Percentiles rank a stretch among this genome's conserved stretches.
Evolutionary conservation across 2,113 vertebrate genomes (phyloP).

Genomic region (Gadus macrocephalus): DNA sequence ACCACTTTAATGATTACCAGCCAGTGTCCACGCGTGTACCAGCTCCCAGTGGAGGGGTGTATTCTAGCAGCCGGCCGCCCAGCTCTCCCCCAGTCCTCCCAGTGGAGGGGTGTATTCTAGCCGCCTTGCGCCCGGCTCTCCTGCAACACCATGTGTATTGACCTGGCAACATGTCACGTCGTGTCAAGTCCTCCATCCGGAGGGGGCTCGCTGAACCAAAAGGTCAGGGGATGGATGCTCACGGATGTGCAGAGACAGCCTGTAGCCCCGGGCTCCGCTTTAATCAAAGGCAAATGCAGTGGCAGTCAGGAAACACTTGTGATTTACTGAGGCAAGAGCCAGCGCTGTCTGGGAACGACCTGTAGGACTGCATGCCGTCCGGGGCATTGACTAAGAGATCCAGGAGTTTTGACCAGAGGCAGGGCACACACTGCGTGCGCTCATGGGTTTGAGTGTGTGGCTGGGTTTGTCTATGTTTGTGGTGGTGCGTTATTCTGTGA

Average conservation of each 20-base stretch:
- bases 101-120: conserved; percentile 17
- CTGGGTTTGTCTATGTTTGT: background rate
- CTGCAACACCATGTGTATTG: conserved; percentile 68
- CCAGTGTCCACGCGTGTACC: too few species aligned
- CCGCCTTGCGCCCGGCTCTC: conserved; percentile 42
- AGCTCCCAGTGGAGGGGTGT: too few species aligned
- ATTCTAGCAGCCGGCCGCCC: too few species aligned
- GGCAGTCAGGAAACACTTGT: conserved; percentile 70
- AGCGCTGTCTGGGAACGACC: conserved; percentile 69
- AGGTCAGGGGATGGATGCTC: conserved; percentile 70
- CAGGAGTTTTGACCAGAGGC: conserved; percentile 59
- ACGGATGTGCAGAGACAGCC: conserved; percentile 74
- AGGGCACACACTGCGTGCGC: conserved; percentile 15
- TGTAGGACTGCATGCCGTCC: conserved; percentile 49
- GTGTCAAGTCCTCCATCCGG: conserved; percentile 71
- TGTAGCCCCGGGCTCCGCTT: conserved; percentile 73
- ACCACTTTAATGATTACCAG: too few species aligned
- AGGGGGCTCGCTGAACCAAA: conserved; percentile 73
- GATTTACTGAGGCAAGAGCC: conserved; percentile 74
- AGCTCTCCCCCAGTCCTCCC: background rate
- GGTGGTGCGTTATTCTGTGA: background rate
- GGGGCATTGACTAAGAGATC: conserved; percentile 70
- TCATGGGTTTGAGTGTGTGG: background rate
- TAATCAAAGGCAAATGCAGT: conserved; percentile 70
- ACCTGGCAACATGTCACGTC: conserved; percentile 74